Conservation (phyloP, 2,797 vertebrate genomes). For the Chelon labrosus region DNA sequence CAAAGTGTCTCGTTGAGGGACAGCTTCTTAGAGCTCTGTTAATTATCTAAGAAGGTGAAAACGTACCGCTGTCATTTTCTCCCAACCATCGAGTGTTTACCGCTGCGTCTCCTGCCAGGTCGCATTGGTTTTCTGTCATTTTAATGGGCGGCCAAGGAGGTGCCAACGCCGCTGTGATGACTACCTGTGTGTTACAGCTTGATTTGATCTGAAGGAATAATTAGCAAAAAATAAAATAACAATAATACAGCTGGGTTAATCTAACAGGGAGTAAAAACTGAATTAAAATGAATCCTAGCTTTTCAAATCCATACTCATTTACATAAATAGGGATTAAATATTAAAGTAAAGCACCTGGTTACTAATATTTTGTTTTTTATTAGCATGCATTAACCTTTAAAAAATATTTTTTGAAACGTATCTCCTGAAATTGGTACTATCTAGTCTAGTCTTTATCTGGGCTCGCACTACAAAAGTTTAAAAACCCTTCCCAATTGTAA, state of each 20-base stretch:
- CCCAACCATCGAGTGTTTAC: neutral
- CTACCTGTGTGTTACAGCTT: neutral
- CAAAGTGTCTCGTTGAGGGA: neutral
- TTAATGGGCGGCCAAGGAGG: neutral
- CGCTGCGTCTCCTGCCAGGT: neutral
- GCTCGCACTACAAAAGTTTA: no score
- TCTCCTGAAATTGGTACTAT: no score
- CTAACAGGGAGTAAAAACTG: neutral
- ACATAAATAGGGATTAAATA: neutral
- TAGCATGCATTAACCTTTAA: neutral
- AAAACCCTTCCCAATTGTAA: no score
- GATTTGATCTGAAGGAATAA: conserved; percentile 2
- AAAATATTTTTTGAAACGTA: no score
- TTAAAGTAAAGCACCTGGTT: neutral
- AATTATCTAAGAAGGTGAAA: neutral
- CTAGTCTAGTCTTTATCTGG: no score
- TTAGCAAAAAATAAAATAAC: neutral
- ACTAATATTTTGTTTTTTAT: neutral
- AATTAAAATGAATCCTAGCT: conserved; percentile 2
- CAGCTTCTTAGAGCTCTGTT: neutral
- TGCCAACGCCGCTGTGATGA: neutral
- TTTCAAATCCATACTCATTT: neutral
- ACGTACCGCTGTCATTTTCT: neutral
- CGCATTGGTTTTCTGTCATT: neutral
- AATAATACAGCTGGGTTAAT: neutral